Percentiles rank a stretch among this genome's conserved stretches.
Conservation (phyloP, 2,888 invertebrate species). For the Ectobius pallidus region DNA sequence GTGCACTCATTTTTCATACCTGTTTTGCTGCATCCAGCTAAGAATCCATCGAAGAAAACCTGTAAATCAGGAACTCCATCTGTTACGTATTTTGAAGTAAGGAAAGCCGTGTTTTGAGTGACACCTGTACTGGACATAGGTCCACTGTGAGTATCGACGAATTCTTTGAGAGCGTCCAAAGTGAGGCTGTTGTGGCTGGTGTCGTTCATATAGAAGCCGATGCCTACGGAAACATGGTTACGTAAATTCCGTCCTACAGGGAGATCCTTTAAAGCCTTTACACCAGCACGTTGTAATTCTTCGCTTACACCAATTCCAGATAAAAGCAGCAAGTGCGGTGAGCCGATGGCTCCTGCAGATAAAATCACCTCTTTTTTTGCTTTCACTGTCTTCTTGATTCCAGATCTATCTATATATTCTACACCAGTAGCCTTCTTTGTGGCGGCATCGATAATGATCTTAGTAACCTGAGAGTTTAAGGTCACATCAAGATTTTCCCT, state of each 20-base stretch:
- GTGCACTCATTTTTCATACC: conserved; percentile 53
- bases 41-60: conserved; percentile 69
- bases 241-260: conserved; percentile 61
- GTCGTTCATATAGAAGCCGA: conserved; percentile 42
- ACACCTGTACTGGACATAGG: conserved; percentile 55
- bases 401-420: conserved; percentile 53
- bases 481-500: conserved; percentile 38
- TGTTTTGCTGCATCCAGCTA: conserved; percentile 63
- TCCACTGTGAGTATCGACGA: conserved; percentile 51
- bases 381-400: conserved; percentile 50
- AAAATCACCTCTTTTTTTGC: conserved; percentile 54
- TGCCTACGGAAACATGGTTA: conserved; percentile 59
- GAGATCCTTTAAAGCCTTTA: conserved; percentile 51
- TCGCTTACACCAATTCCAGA: conserved; percentile 60
- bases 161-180: conserved; percentile 52
- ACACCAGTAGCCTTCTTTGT: conserved; percentile 56
- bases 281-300: conserved; percentile 46
- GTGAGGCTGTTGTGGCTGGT: conserved; percentile 49
- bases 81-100: conserved; percentile 70
- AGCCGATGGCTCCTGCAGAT: conserved; percentile 50
- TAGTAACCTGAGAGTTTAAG: conserved; percentile 59
- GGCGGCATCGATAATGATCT: conserved; percentile 54
- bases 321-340: conserved; percentile 60
- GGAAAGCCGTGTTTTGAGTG: conserved; percentile 70
- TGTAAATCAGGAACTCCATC: conserved; percentile 82